A percentile compares a stretch with the other conserved stretches of the same genome.
phyloP scores from a whole-genome alignment of 1,140 invertebrate genomes.

The Diuraphis noxia region DNA sequence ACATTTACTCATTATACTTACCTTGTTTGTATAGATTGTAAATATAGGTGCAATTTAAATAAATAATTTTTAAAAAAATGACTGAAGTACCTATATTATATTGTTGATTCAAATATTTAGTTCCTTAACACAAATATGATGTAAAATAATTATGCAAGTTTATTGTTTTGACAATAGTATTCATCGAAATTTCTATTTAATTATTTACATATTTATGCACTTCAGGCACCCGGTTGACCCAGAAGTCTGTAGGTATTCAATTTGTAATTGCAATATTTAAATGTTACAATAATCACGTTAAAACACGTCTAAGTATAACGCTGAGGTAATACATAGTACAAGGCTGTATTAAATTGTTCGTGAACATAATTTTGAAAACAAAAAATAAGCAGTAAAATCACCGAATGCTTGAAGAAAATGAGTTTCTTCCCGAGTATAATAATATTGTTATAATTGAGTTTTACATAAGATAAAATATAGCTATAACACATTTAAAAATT shows the following conservation, averaged over 20 bases:
- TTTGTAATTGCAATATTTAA: background rate
- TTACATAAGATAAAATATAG: background rate
- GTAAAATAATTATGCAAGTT: background rate
- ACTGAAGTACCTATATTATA: background rate
- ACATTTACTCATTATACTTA: too few species aligned
- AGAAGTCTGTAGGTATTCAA: background rate
- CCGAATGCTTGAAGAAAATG: background rate
- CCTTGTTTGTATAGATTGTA: too few species aligned
- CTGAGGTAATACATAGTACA: background rate
- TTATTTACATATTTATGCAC: background rate
- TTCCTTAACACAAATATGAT: background rate
- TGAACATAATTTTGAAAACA: background rate
- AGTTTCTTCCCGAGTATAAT: background rate
- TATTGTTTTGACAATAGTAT: background rate
- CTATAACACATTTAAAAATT: background rate
- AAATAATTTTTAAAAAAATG: too few species aligned
- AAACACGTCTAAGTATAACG: background rate
- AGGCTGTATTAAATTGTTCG: background rate
- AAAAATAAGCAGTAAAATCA: background rate
- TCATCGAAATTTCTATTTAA: background rate
- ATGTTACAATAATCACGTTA: background rate
- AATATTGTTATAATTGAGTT: conserved; percentile 3
- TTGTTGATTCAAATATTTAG: background rate
- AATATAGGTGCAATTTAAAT: too few species aligned
- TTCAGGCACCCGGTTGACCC: background rate